Base-by-base conservation (phyloP, 1,140 invertebrate genomes). In the Drosophila sp. region DNA sequence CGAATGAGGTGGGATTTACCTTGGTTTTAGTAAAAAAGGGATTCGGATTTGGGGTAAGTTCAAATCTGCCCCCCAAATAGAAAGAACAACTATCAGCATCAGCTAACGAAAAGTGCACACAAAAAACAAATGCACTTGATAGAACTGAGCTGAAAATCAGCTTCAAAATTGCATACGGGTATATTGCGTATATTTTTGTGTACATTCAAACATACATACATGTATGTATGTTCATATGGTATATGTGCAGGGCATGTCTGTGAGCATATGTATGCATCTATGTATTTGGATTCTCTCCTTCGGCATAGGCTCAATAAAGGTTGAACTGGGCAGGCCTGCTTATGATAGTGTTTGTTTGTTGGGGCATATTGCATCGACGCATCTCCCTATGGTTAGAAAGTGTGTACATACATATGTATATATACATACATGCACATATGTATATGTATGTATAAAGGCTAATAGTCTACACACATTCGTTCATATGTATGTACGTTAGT, bases 41-140 rank as follows among this genome's bases (percentile, higher is more conserved):
- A 38, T 38, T 21, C 4, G 21, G 21, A n/a, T n/a, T n/a, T n/a
- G 21, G 21, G 21, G 21, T 1, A 21, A 21, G 21, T 21, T 1
- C 38, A 62, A 40, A 62, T 48, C 59, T 50, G 57, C n/a, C n/a
- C n/a, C n/a, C n/a, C n/a, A 43, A 50, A 62, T 29, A 16, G 43
- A 29, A 48, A 48, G 34, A 50, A 50, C 32, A 34, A n/a, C 8
- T 32, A 48, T 48, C 36, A 48, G 43, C 43, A 48, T 48, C 36
- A 48, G 43, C 43, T 36, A 18, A 38, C 58, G 34, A 16, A 50
- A 16, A 38, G 32, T 1, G 8, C 36, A 34, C 18, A 50, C 18
- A 62, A 51, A 50, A 61, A 61, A 45, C 25, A 45, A 58, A 72
- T 58, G 40, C 45, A 72, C 61, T 40, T 50, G 29, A 45, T 48